Evolutionary conservation across 2,888 invertebrate genomes (phyloP).

Genomic region (Spatulosminthurus flaviceps): DNA sequence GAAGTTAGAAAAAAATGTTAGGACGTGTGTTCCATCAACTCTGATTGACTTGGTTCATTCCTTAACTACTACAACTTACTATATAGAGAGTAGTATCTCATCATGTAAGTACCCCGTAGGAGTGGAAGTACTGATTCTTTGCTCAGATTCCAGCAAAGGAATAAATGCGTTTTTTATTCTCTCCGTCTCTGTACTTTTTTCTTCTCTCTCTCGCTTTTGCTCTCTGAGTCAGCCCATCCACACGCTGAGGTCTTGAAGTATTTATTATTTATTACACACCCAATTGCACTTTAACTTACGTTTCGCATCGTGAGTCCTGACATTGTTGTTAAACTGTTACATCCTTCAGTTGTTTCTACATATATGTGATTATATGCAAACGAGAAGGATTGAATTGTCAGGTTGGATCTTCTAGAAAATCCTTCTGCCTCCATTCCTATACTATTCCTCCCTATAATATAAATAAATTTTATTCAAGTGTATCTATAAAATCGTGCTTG

Average conservation of each 20-base stretch:
- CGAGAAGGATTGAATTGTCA: slow-evolving; percentile 6
- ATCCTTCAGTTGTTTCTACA: background rate
- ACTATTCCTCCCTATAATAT: background rate
- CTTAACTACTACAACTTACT: too few species aligned
- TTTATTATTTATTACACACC: slow-evolving; percentile 30
- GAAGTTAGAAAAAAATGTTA: background rate
- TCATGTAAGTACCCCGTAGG: too few species aligned
- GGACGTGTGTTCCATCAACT: slow-evolving; percentile 10
- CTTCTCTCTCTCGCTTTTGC: background rate
- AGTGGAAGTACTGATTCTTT: background rate
- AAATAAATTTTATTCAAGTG: too few species aligned
- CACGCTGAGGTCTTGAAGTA: slow-evolving; percentile 23
- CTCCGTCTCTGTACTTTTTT: background rate
- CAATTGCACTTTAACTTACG: slow-evolving; percentile 21
- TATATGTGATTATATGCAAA: background rate
- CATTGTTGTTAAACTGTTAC: slow-evolving; percentile 14
- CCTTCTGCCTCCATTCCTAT: background rate
- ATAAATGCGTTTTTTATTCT: background rate
- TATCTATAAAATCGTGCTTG: background rate
- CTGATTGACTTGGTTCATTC: background rate
- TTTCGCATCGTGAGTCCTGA: slow-evolving; percentile 20
- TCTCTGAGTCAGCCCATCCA: background rate
- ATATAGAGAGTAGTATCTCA: too few species aligned
- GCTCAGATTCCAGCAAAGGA: background rate
- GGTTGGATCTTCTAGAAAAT: background rate